These are phyloP conservation scores for Squalus acanthias DNA, from an alignment of 2,797 vertebrate genomes.

Conservation along the genomic window DNA sequence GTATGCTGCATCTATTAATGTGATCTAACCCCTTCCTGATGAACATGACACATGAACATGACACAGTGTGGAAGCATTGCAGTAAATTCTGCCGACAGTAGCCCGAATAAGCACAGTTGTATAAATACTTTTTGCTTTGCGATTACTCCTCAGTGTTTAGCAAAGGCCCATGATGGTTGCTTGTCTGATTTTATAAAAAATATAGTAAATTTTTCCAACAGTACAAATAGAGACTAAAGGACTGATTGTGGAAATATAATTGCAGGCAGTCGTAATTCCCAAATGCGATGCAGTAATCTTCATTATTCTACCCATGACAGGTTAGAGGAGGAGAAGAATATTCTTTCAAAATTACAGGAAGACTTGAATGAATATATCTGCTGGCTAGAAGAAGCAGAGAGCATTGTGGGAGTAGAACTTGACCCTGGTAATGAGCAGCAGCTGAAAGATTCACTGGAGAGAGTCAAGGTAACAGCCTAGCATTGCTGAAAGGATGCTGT, in stretches of 20 bases:
- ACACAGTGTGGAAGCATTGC: not conserved
- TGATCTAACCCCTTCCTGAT: not conserved
- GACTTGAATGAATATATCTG: constrained; percentile 73
- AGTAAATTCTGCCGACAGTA: not conserved
- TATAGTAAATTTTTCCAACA: not conserved
- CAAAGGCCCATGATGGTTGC: not conserved
- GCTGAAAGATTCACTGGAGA: constrained; percentile 72
- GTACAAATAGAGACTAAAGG: not conserved
- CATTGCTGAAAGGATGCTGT: not conserved
- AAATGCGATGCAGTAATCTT: not conserved
- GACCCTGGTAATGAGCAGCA: constrained; percentile 74
- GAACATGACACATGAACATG: not conserved
- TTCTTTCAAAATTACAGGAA: constrained; percentile 69
- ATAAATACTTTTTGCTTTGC: not conserved
- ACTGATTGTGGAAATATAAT: not conserved
- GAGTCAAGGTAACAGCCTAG: constrained; percentile 75
- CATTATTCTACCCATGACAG: constrained; percentile 51
- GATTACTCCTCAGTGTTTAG: not conserved
- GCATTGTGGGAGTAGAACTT: constrained; percentile 56
- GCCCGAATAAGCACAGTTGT: not conserved
- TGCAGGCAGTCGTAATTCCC: not conserved
- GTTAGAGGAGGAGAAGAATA: constrained; percentile 70
- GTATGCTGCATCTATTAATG: not conserved
- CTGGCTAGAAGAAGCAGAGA: constrained; percentile 80
- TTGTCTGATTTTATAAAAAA: not conserved